These are phyloP conservation scores for Hyalella azteca DNA, from an alignment of 2,888 invertebrate species.

Conservation along the genomic window DNA sequence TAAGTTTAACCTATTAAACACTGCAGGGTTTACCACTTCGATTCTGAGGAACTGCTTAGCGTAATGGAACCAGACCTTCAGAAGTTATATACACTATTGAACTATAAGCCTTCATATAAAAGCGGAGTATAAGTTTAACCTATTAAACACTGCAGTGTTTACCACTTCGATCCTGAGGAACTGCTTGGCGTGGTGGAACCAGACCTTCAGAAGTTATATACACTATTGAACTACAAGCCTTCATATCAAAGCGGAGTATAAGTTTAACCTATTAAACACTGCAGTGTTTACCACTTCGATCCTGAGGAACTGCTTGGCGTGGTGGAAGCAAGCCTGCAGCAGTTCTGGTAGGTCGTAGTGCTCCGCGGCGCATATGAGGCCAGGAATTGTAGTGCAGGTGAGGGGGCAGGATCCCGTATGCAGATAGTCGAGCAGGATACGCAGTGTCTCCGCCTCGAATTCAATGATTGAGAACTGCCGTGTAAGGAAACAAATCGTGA, in stretches of 20 bases:
- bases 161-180: constrained; percentile 90
- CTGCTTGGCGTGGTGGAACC: constrained; percentile 94
- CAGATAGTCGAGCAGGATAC: constrained; percentile 86
- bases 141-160: no score
- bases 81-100: no score
- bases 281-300: constrained; percentile 89
- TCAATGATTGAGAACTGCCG: constrained; percentile 90
- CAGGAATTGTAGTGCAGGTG: constrained; percentile 90
- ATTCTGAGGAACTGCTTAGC: constrained; percentile 91
- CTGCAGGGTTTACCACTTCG: constrained; percentile 87
- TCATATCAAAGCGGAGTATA: no score
- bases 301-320: constrained; percentile 89
- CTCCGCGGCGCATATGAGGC: constrained; percentile 90
- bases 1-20: no score
- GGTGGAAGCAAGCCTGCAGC: constrained; percentile 92
- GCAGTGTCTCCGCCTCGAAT: constrained; percentile 92
- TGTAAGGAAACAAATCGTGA: no score
- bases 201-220: constrained; percentile 88
- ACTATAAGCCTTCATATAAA: no score
- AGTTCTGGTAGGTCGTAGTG: constrained; percentile 92
- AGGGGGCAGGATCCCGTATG: constrained; percentile 91
- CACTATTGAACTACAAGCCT: no score
- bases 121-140: no score
- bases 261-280: no score
- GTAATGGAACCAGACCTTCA: constrained; percentile 94